A percentile compares a stretch with the other conserved stretches of the same genome.
Evolutionary conservation across 2,888 invertebrate genomes (phyloP).

Genomic region (Parnassius orleans): DNA sequence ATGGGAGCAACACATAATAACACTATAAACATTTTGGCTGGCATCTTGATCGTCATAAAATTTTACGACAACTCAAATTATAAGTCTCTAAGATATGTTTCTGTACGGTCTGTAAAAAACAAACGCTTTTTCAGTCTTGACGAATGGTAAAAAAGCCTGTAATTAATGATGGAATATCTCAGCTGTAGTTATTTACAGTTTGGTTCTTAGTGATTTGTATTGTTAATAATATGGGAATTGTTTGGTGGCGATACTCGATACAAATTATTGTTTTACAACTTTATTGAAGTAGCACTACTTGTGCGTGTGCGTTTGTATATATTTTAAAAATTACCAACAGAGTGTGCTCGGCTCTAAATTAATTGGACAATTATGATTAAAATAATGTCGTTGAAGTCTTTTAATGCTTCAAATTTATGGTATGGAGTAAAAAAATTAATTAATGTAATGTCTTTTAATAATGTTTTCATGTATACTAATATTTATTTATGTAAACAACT

Average conservation of each 20-base stretch:
- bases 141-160: slow-evolving; percentile 32
- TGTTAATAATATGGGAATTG: not conserved
- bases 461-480: too few relatives aligned
- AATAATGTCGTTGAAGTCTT: not conserved
- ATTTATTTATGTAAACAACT: too few relatives aligned
- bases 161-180: slow-evolving; percentile 30
- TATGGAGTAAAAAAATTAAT: too few relatives aligned
- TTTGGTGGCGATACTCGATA: slow-evolving; percentile 2
- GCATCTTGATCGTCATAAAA: slow-evolving; percentile 42
- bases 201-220: slow-evolving; percentile 5
- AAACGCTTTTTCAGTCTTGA: slow-evolving; percentile 25
- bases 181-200: slow-evolving; percentile 3
- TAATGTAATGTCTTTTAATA: too few relatives aligned
- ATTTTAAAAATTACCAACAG: slow-evolving; percentile 1
- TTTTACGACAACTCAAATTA: slow-evolving; percentile 25
- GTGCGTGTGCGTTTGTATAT: not conserved
- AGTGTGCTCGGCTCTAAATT: not conserved
- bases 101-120: slow-evolving; percentile 33
- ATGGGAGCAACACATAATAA: slow-evolving; percentile 45
- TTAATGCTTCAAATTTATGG: not conserved
- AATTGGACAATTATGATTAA: not conserved
- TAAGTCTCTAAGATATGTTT: slow-evolving; percentile 26
- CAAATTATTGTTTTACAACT: slow-evolving; percentile 12
- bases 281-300: not conserved
- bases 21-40: slow-evolving; percentile 48